Evolutionary conservation across 2,113 vertebrate genomes (phyloP), one percentile per base, ranked within the genome.

Genomic region (Octodon degus): DNA sequence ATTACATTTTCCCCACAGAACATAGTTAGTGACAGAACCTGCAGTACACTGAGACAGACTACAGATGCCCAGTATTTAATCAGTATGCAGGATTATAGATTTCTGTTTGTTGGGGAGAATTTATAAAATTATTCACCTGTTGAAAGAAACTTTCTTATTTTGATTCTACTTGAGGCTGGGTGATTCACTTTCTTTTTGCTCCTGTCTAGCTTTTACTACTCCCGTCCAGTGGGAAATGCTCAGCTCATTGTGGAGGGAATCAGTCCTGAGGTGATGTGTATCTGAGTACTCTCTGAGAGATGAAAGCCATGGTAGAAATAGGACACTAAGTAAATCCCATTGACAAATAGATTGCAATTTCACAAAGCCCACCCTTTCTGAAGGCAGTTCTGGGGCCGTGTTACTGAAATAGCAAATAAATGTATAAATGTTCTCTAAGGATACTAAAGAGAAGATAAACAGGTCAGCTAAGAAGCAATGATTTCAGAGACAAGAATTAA

Each of bases 401-500:
- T 12, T 74, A 68, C 16, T 76, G 9, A 96, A 93, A 81, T 53
- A 76, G 2, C 43, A 91, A 81, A 84, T 60, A 68, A 34, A 43
- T 27, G 24, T 12, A 65, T 65, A 76, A 68, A 90, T n/a, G 9
- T 76, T 19, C 30, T 88, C 82, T 62, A 79, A 19, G 86, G n/a
- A 72, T 87, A 86, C 34, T 95, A 70, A 76, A 76, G 20, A 90
- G 63, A 86, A 92, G 63, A 80, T 24, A 87, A n/a, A 77, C 12
- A 60, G 55, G 67, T 40, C 32, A 55, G 4, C 1, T 83, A 76
- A 30, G 3, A 65, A 82, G 37, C 24, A 68, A 55, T 84, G 70
- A 94, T 43, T 77, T 89, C 27, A 32, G 63, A 96, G 81, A n/a
- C 5, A 93, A 22, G 20, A 80, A 67, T 72, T 84, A 67, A 74